phyloP scores from a whole-genome alignment of 1,140 invertebrate genomes.

The Trichonephila clavipes region DNA sequence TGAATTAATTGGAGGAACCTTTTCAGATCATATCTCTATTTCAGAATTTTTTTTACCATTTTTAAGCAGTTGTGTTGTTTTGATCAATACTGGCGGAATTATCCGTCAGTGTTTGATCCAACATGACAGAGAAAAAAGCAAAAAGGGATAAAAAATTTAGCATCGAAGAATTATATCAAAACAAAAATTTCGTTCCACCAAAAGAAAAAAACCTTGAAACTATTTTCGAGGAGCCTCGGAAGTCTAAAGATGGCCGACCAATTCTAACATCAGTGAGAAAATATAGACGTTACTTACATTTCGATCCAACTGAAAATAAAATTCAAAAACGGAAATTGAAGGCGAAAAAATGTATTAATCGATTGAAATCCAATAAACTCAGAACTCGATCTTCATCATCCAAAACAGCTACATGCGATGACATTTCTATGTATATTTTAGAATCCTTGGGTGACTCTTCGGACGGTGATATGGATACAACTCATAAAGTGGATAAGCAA shows the following conservation, averaged over 20 bases:
- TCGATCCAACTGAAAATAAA: constrained; percentile 55
- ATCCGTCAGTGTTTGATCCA: not conserved
- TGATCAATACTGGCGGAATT: no score
- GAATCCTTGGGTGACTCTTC: constrained; percentile 55
- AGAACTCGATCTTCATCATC: constrained; percentile 39
- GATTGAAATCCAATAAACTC: not conserved
- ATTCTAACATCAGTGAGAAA: constrained; percentile 63
- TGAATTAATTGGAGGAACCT: no score
- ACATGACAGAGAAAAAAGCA: constrained; percentile 36
- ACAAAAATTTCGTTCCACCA: constrained; percentile 69
- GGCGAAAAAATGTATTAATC: constrained; percentile 50
- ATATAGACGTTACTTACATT: constrained; percentile 56
- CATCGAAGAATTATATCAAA: constrained; percentile 60
- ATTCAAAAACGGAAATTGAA: constrained; percentile 59
- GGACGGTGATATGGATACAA: constrained; percentile 39
- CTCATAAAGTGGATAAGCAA: not conserved
- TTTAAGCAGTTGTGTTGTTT: no score
- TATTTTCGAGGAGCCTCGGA: constrained; percentile 69
- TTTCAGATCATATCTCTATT: no score
- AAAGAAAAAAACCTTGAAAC: constrained; percentile 73
- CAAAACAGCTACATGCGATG: not conserved
- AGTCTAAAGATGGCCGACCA: constrained; percentile 54
- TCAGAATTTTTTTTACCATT: no score
- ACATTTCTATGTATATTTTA: constrained; percentile 24
- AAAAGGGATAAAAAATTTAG: constrained; percentile 39